These are phyloP conservation scores for Cinclus cinclus DNA, from an alignment of 2,113 vertebrate species.

Conservation along the genomic window DNA sequence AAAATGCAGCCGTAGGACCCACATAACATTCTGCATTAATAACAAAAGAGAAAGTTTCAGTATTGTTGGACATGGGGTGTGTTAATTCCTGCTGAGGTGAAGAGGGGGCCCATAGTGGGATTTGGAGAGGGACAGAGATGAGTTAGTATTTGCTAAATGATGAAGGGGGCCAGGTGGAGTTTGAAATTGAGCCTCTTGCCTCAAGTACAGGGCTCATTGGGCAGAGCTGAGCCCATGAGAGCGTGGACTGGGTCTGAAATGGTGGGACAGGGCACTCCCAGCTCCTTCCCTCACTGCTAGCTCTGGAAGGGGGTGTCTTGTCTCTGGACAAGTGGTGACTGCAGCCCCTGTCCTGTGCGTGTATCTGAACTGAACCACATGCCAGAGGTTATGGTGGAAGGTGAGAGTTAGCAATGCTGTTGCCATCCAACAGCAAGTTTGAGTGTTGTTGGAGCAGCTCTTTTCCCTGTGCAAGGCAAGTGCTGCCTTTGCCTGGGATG, in stretches of 20 bases:
- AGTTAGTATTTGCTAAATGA: not conserved
- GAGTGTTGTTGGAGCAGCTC: not conserved
- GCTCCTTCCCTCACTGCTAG: not conserved
- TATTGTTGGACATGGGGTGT: not conserved
- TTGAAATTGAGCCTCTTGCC: not conserved
- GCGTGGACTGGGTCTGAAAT: not conserved
- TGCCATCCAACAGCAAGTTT: not conserved
- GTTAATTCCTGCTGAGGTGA: not conserved
- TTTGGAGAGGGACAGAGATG: too few species aligned
- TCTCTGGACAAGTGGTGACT: not conserved
- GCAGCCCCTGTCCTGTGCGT: not conserved
- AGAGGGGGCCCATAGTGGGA: not conserved
- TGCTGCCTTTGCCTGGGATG: not conserved
- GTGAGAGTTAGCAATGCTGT: not conserved
- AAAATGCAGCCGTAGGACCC: not conserved
- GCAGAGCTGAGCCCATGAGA: not conserved
- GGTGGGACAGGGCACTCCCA: not conserved
- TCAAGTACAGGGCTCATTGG: not conserved
- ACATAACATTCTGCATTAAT: slow-evolving; percentile 16
- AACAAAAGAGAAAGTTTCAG: not conserved
- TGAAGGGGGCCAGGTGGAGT: accelerated
- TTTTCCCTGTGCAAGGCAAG: too few species aligned
- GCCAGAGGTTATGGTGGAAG: accelerated
- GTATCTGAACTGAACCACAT: not conserved
- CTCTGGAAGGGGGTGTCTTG: not conserved